phyloP scores from a whole-genome alignment of 2,888 invertebrate genomes.

The Mimas tiliae region DNA sequence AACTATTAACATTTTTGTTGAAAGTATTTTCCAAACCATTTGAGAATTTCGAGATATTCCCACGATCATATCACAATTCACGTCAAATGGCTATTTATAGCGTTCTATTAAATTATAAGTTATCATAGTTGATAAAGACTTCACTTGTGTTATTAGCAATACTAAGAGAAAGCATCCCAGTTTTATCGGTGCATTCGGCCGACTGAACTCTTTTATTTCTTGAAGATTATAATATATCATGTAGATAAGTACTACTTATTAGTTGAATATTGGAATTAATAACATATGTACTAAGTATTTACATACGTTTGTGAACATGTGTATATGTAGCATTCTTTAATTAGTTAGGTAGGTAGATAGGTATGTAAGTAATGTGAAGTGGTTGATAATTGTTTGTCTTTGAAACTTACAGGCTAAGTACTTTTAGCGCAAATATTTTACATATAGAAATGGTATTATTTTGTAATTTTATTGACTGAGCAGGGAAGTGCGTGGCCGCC shows the following conservation, averaged over 20 bases:
- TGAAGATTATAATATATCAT: not conserved
- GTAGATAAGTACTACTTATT: no score
- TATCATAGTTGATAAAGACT: constrained; percentile 70
- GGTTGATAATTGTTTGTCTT: no score
- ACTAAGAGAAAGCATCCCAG: constrained; percentile 24
- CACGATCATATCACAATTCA: constrained; percentile 55
- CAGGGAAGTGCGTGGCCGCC: constrained; percentile 73
- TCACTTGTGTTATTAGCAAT: constrained; percentile 38
- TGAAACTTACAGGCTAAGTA: no score
- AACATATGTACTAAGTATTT: not conserved
- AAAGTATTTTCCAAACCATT: no score
- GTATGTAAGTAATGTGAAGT: no score
- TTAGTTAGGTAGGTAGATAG: no score
- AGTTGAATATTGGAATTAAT: no score
- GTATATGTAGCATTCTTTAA: not conserved
- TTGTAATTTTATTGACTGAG: constrained; percentile 57
- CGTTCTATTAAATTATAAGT: constrained; percentile 35
- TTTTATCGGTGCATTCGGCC: constrained; percentile 7
- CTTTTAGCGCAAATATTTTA: not conserved
- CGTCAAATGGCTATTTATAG: constrained; percentile 71
- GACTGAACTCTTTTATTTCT: not conserved
- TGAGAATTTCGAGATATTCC: constrained; percentile 45
- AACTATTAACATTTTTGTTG: no score
- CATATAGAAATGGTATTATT: not conserved
- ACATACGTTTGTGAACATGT: not conserved